Evolutionary conservation across 1,140 invertebrate species (phyloP).

Genomic region (Drosophila nigrodunni): DNA sequence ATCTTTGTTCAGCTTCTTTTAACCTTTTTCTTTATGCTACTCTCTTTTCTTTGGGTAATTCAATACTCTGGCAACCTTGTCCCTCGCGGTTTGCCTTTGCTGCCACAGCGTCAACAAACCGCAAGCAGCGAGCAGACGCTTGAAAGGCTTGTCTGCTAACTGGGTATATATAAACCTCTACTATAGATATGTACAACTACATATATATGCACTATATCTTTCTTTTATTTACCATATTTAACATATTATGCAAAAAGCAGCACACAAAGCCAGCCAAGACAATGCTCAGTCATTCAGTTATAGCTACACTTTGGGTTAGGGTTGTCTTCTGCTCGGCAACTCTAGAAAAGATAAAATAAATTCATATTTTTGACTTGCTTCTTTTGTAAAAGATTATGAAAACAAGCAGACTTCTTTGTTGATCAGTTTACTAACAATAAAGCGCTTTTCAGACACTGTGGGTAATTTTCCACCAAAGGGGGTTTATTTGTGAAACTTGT

Average conservation of each 20-base stretch:
- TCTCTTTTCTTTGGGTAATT: slow-evolving; percentile 32
- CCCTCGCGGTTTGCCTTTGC: slow-evolving; percentile 46
- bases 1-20: background rate
- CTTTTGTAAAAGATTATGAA: slow-evolving; percentile 36
- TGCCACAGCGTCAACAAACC: slow-evolving; percentile 37
- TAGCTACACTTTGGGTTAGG: slow-evolving; percentile 3
- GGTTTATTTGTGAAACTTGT: too few relatives aligned
- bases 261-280: slow-evolving; percentile 30
- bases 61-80: slow-evolving; percentile 72
- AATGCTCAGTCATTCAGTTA: slow-evolving; percentile 56
- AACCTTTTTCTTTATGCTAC: background rate
- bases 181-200: background rate
- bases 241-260: background rate
- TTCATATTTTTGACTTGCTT: slow-evolving; percentile 12
- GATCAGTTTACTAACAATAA: too few relatives aligned
- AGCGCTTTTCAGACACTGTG: too few relatives aligned
- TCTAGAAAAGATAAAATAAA: slow-evolving; percentile 70
- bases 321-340: background rate
- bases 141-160: slow-evolving; percentile 62
- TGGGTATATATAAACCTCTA: slow-evolving; percentile 18
- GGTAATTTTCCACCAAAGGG: background rate
- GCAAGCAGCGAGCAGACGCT: slow-evolving; percentile 44
- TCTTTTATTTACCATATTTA: background rate
- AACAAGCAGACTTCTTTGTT: slow-evolving; percentile 51
- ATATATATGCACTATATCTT: slow-evolving; percentile 30